These are phyloP conservation scores for Proisotoma minuta DNA, from an alignment of 2,888 invertebrate genomes.

Conservation along the genomic window DNA sequence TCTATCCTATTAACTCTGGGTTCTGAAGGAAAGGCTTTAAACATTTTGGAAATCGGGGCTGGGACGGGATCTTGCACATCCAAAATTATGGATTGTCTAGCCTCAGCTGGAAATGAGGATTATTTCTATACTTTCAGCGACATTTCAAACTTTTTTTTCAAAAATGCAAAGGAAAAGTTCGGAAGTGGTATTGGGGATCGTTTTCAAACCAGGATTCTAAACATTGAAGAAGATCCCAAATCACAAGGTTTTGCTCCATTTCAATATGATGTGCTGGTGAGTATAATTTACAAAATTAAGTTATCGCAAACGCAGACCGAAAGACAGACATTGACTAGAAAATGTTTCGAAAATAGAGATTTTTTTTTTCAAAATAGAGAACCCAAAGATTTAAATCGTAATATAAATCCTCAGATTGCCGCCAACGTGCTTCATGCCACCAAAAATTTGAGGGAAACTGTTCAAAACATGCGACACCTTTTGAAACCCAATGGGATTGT, in stretches of 20 bases:
- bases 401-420: too few relatives aligned
- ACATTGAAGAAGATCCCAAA: slow-evolving; percentile 26
- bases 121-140: slow-evolving; percentile 29
- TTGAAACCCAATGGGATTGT: slow-evolving; percentile 16
- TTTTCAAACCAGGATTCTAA: slow-evolving; percentile 24
- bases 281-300: too few relatives aligned
- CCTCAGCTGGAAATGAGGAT: slow-evolving; percentile 11
- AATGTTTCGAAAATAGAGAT: too few relatives aligned
- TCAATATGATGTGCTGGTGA: slow-evolving; percentile 26
- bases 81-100: too few relatives aligned
- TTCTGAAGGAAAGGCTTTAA: too few relatives aligned
- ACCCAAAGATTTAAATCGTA: too few relatives aligned
- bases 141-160: slow-evolving; percentile 29
- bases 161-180: slow-evolving; percentile 21
- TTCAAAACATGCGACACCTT: slow-evolving; percentile 13
- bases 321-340: too few relatives aligned
- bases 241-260: slow-evolving; percentile 26
- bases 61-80: too few relatives aligned
- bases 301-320: too few relatives aligned
- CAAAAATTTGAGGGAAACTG: slow-evolving; percentile 3
- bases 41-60: too few relatives aligned
- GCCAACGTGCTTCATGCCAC: slow-evolving; percentile 31
- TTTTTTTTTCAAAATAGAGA: too few relatives aligned
- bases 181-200: slow-evolving; percentile 15
- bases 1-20: too few relatives aligned